phyloP scores from a whole-genome alignment of 2,888 invertebrate genomes.

The Megaustenia siamemsis region DNA sequence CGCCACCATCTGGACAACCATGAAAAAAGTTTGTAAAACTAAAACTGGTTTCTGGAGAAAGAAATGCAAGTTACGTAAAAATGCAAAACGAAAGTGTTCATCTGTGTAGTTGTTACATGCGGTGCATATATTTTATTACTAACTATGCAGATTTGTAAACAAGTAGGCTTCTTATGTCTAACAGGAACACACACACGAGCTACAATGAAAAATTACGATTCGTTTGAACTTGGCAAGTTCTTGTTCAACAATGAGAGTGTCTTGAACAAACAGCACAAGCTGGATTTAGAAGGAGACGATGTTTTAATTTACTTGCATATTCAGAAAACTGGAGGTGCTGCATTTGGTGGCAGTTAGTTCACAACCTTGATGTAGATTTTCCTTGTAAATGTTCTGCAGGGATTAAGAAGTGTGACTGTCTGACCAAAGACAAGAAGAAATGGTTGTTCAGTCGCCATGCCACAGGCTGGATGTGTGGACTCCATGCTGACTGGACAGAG shows the following conservation, averaged over 20 bases:
- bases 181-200: not conserved
- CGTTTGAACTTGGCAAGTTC: constrained; percentile 19
- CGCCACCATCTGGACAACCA: too few species aligned
- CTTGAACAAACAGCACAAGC: constrained; percentile 1
- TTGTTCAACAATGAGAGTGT: constrained; percentile 30
- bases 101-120: not conserved
- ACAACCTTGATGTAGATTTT: constrained; percentile 93
- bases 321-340: constrained; percentile 98
- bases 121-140: not conserved
- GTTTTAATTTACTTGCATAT: constrained; percentile 99
- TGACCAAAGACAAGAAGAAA: constrained; percentile 65
- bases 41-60: not conserved
- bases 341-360: constrained; percentile 97
- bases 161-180: not conserved
- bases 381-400: constrained; percentile 91
- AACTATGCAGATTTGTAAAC: not conserved
- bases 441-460: constrained; percentile 89
- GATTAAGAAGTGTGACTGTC: constrained; percentile 65
- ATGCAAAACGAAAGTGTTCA: not conserved
- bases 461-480: constrained; percentile 86
- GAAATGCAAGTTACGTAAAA: not conserved
- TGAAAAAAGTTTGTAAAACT: not conserved
- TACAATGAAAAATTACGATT: not conserved
- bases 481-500: constrained; percentile 99
- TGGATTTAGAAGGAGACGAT: constrained; percentile 86